Evolutionary conservation across 2,888 invertebrate genomes (phyloP).

Genomic region (Stenchaetothrips biformis): DNA sequence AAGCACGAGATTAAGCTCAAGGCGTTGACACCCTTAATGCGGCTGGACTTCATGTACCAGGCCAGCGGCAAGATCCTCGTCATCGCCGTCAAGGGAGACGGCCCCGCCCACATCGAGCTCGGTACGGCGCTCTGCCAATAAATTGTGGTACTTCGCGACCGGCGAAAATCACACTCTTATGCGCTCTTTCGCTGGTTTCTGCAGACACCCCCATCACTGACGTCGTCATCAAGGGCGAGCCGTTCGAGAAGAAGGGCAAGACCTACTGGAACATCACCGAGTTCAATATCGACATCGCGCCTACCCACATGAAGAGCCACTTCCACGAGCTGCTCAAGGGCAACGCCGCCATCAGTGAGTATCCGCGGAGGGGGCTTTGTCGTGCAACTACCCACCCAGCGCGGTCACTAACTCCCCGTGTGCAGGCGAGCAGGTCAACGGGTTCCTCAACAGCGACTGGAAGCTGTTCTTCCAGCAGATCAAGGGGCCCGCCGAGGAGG

Average conservation of each 20-base stretch:
- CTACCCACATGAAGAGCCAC: not conserved
- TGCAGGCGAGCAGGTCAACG: slow-evolving; percentile 5
- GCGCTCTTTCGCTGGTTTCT: not conserved
- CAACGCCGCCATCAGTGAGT: not conserved
- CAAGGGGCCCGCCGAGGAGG: not conserved
- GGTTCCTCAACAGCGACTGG: slow-evolving; percentile 2
- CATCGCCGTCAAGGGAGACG: not conserved
- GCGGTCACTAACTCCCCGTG: not conserved
- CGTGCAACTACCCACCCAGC: too few relatives aligned
- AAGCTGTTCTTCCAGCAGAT: slow-evolving; percentile 12
- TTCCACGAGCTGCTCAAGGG: slow-evolving; percentile 10
- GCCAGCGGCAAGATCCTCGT: not conserved
- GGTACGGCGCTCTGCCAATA: not conserved
- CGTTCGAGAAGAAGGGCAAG: not conserved
- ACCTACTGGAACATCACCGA: not conserved
- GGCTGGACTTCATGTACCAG: not conserved
- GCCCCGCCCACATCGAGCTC: not conserved
- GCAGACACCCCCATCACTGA: not conserved
- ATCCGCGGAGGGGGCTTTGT: too few relatives aligned
- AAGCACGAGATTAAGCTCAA: not conserved
- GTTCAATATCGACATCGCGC: not conserved
- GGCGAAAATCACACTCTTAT: too few relatives aligned
- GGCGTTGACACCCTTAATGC: not conserved
- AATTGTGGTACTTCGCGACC: too few relatives aligned
- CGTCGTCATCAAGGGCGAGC: not conserved